Evolutionary conservation across 2,113 vertebrate species (phyloP).

Genomic region (Benitochromis conjunctus): DNA sequence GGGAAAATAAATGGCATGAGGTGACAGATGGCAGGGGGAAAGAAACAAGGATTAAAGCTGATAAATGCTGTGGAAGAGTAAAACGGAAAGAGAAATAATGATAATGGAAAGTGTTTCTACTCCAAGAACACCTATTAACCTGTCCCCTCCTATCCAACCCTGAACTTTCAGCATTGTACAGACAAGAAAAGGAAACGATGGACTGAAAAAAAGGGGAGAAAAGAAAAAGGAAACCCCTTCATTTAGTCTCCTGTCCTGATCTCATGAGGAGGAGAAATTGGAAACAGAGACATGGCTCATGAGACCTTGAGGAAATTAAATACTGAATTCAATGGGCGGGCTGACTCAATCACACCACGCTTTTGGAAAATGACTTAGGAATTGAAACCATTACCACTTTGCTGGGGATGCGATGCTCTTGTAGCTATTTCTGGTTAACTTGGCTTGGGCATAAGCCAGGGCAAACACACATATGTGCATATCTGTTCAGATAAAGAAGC

Average conservation of each 20-base stretch:
- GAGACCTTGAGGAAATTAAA: constrained; percentile 67
- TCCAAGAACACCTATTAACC: constrained; percentile 37
- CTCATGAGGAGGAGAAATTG: constrained; percentile 54
- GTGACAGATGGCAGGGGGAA: background rate
- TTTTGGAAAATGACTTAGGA: constrained; percentile 61
- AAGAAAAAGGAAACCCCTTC: constrained; percentile 14
- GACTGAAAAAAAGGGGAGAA: background rate
- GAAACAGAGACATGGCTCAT: constrained; percentile 57
- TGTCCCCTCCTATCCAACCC: constrained; percentile 13
- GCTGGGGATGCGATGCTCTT: constrained; percentile 51
- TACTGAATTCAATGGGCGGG: constrained; percentile 54
- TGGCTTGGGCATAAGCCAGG: constrained; percentile 4
- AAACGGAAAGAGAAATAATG: background rate
- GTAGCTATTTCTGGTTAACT: constrained; percentile 57
- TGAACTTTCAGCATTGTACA: constrained; percentile 14
- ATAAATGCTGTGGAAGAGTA: background rate
- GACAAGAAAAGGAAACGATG: constrained; percentile 23
- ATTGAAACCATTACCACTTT: constrained; percentile 61
- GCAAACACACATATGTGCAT: background rate
- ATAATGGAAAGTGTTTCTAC: constrained; percentile 21
- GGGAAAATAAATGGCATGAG: background rate
- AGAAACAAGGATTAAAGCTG: background rate
- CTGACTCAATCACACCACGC: constrained; percentile 57
- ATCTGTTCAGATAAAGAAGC: background rate
- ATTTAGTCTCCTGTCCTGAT: constrained; percentile 45